Conservation (phyloP, 2,113 vertebrate genomes). For the Mobula birostris region DNA sequence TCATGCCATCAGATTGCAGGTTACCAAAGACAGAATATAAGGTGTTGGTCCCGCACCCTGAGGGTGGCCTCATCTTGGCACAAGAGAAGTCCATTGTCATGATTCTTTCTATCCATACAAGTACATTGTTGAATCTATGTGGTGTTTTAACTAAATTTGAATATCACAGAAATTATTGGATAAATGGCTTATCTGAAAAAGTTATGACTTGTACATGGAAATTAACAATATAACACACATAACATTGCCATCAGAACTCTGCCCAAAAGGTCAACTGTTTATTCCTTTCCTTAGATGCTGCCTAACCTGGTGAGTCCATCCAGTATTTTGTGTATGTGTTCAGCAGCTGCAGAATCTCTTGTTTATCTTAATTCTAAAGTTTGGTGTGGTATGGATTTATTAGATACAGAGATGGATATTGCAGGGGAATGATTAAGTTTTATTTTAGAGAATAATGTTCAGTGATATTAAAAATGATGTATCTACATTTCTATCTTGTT, state of each 20-base stretch:
- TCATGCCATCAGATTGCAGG: too few species aligned
- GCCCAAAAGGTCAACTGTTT: too few species aligned
- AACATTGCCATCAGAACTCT: too few species aligned
- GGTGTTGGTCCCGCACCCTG: too few species aligned
- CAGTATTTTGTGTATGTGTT: too few species aligned
- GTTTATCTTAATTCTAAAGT: neutral
- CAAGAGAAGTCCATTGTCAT: too few species aligned
- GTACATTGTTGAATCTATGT: neutral
- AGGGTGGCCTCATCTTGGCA: too few species aligned
- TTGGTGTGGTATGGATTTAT: neutral
- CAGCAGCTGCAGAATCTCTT: too few species aligned
- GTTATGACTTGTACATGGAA: neutral
- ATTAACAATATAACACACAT: too few species aligned
- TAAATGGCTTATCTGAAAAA: neutral
- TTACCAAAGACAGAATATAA: too few species aligned
- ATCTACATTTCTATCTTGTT: neutral
- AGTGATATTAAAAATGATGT: neutral
- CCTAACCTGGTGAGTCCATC: too few species aligned
- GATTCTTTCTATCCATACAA: neutral
- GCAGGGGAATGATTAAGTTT: neutral
- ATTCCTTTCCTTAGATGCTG: too few species aligned
- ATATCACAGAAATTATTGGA: neutral
- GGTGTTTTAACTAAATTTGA: neutral
- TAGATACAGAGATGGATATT: neutral
- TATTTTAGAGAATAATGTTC: neutral